Base-by-base conservation (phyloP, 2,888 invertebrate genomes). In the Cotesia congregata region DNA sequence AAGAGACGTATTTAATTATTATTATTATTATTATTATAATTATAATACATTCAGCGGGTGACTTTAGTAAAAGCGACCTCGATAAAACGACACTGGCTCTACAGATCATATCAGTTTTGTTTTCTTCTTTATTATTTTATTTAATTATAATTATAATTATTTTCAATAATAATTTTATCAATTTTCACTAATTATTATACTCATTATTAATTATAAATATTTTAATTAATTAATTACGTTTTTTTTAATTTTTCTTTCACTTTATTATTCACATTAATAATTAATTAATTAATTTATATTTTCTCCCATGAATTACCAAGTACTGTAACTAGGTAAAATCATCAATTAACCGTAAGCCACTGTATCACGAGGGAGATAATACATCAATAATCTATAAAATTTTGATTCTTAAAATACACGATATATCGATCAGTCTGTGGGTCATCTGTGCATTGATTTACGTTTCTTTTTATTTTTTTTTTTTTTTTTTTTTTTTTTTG, bases 71-170 rank as follows among this genome's bases (percentile, higher is more conserved):
- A 87, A 87, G 86, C 87, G 83, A 86, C 80, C 85, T 86, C 86
- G 84, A 86, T 83, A 80, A 83, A 85, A 85, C 83, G 83, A 86
- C 86, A 86, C 83, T 86, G 84, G 84, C 83, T 83, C 86, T 86
- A 38, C 62, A 86, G 7, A 50, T 50, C 87, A 86, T 87, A 87
- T 86, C 84, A 83, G 86, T 86, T 83, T 84, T 84, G 50, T 50
- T 50, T 50, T 7, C 12, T 50, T 50, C 7, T 12, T 12, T 12
- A 50, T 50, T 50, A 50, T 50, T 50, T 50, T 50, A 50, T 12
- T 50, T 50, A 50, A 50, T 50, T 50, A 50, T 50, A 50, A 50
- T 50, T 50, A 50, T 80, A 84, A 85, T 84, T 84, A 80, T 84
- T 80, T 80, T 76, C 77, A 73, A 76, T 77, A 15, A 12, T 64